Conservation (phyloP, 1,140 invertebrate genomes). For the Aphaenogaster ashmeadi region DNA sequence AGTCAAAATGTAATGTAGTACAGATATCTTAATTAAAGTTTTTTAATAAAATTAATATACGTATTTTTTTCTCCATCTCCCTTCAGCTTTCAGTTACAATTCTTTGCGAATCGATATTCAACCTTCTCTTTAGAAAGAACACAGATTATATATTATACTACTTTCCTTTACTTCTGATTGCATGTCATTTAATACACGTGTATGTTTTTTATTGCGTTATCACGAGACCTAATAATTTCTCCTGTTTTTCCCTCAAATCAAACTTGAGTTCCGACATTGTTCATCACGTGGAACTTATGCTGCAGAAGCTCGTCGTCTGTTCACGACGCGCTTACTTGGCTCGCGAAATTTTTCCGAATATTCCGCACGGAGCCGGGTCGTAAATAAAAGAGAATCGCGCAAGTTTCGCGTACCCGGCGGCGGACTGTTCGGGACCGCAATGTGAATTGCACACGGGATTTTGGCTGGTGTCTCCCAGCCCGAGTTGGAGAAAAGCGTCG, state of each 20-base stretch:
- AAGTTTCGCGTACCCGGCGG: slow-evolving; percentile 49
- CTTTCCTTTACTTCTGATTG: neutral
- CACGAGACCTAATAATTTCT: neutral
- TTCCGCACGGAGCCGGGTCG: slow-evolving; percentile 36
- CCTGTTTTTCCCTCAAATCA: neutral
- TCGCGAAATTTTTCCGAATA: slow-evolving; percentile 59
- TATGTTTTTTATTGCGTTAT: neutral
- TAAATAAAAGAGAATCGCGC: slow-evolving; percentile 57
- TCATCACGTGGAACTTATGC: slow-evolving; percentile 27
- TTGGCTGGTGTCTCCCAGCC: slow-evolving; percentile 36
- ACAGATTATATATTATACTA: neutral
- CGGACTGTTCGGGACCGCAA: slow-evolving; percentile 41
- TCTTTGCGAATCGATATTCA: neutral
- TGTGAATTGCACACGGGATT: slow-evolving; percentile 53
- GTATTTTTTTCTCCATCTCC: neutral
- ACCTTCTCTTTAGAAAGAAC: neutral
- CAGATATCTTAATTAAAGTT: slow-evolving; percentile 18
- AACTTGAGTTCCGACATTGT: neutral
- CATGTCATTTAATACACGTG: neutral
- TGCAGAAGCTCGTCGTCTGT: slow-evolving; percentile 40
- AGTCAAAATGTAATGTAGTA: neutral
- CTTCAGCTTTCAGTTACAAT: neutral
- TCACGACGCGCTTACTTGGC: slow-evolving; percentile 46
- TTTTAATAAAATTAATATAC: neutral
- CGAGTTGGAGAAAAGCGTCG: slow-evolving; percentile 50